Evolutionary conservation across 2,797 vertebrate species (phyloP), one percentile per base, ranked within the genome.

Genomic region (Megalops cyprinoides): DNA sequence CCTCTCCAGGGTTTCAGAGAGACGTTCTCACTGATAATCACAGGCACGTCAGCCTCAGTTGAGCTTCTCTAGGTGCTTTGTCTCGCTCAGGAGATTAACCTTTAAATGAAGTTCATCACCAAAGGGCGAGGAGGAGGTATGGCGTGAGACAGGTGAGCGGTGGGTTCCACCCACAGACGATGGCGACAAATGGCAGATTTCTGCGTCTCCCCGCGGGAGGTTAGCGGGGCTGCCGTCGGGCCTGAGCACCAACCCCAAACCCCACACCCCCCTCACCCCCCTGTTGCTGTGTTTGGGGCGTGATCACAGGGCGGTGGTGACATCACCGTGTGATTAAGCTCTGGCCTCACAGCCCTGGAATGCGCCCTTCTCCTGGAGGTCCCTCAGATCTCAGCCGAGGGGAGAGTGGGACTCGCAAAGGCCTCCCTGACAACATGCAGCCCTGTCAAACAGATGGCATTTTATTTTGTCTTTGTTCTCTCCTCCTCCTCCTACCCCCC

Each of bases 321-420:
- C 74, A 74, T 75, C 51, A 51, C 84, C n/a, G n/a, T n/a, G n/a
- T n/a, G 51, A 74, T 69, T 78, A 51, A 77, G 80, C 74, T 55
- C 67, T 76, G 78, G 77, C 44, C 78, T 69, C 82, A 65, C 28
- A 20, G 82, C 60, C 25, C 5, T 81, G 82, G 85, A 84, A 83
- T n/a, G 80, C 77, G 65, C 31, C n/a, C n/a, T n/a, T n/a, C n/a
- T n/a, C n/a, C n/a, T n/a, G 78, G 84, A 81, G 84, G 60, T 86
- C 81, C 81, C 82, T 78, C 14, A 69, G 34, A 69, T 69, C 18
- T 25, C 51, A 14, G 10, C 14, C 51, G 10, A 53, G 37, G 73
- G 56, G n/a, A 15, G 37, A 48, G 62, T 23, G 10, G 65, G 55
- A n/a, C 69, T 31, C 37, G 51, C 74, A 55, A 42, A 55, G 62